A percentile compares a stretch with the other conserved stretches of the same genome.
phyloP scores from a whole-genome alignment of 2,888 invertebrate species.

The Onthophagus sagittarius region DNA sequence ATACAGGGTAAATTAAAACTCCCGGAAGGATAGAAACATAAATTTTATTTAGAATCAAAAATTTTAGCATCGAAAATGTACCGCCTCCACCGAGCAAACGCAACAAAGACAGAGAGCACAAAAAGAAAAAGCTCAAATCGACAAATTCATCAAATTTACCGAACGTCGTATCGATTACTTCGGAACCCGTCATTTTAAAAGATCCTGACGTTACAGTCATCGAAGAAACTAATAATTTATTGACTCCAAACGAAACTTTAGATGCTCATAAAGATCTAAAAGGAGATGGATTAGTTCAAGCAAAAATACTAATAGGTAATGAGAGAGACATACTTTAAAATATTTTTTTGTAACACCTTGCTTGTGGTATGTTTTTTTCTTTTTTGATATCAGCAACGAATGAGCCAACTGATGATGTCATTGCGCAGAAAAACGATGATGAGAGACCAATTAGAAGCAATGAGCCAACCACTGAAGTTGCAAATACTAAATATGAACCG shows the following conservation, averaged over 20 bases:
- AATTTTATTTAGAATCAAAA: neutral
- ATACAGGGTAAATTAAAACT: slow-evolving; percentile 17
- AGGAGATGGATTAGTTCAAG: slow-evolving; percentile 18
- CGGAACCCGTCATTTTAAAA: neutral
- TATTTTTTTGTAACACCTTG: slow-evolving; percentile 35
- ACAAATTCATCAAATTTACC: slow-evolving; percentile 1
- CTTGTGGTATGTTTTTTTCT: slow-evolving; percentile 35
- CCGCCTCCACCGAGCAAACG: slow-evolving; percentile 53
- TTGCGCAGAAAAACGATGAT: slow-evolving; percentile 28
- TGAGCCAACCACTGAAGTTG: slow-evolving; percentile 18
- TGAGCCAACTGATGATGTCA: slow-evolving; percentile 30
- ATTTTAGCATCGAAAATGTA: slow-evolving; percentile 45
- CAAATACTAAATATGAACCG: slow-evolving; percentile 21
- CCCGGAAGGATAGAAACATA: neutral
- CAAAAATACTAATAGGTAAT: slow-evolving; percentile 32
- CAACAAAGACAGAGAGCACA: slow-evolving; percentile 58
- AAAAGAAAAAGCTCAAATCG: slow-evolving; percentile 57
- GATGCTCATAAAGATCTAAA: slow-evolving; percentile 2
- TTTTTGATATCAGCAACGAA: slow-evolving; percentile 33
- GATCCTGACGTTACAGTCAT: neutral
- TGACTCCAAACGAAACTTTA: neutral
- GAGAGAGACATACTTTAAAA: slow-evolving; percentile 14
- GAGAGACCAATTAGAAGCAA: neutral
- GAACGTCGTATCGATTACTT: neutral
- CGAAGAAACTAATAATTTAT: neutral